Conservation (phyloP, 2,113 vertebrate species). For the Rutilus rutilus region DNA sequence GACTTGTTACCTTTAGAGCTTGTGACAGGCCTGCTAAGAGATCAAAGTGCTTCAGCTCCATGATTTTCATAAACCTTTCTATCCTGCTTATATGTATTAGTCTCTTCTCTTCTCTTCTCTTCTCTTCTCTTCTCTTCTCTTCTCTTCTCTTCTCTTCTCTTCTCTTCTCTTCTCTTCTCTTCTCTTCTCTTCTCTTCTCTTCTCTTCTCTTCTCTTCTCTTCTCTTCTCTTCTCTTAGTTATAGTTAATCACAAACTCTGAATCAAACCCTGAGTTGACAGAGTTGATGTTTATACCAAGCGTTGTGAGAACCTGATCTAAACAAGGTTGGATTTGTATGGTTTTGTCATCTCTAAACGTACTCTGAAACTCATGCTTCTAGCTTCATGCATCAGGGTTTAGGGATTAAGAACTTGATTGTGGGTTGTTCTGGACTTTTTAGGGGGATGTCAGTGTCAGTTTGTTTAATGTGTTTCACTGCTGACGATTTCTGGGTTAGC, state of each 20-base stretch:
- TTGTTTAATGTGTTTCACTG: slow-evolving; percentile 14
- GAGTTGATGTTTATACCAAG: too few relatives aligned
- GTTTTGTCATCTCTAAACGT: too few relatives aligned
- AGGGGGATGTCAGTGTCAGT: not conserved
- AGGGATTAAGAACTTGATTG: not conserved
- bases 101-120: not conserved
- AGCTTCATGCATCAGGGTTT: not conserved
- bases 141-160: not conserved
- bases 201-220: slow-evolving; percentile 15
- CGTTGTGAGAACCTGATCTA: too few relatives aligned
- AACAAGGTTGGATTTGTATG: too few relatives aligned
- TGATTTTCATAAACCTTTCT: slow-evolving; percentile 9
- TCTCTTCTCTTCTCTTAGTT: not conserved
- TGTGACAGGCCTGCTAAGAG: slow-evolving; percentile 32
- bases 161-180: not conserved
- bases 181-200: not conserved
- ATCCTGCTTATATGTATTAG: not conserved
- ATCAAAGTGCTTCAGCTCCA: slow-evolving; percentile 22
- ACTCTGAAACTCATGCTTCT: too few relatives aligned
- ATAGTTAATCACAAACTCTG: too few relatives aligned
- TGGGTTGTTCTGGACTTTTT: not conserved
- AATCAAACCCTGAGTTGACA: too few relatives aligned
- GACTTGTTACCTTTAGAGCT: slow-evolving; percentile 21
- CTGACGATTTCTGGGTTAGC: slow-evolving; percentile 42
- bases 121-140: slow-evolving; percentile 5